A percentile compares a stretch with the other conserved stretches of the same genome.
Conservation (phyloP, 2,888 invertebrate genomes). For the Meganola albula region DNA sequence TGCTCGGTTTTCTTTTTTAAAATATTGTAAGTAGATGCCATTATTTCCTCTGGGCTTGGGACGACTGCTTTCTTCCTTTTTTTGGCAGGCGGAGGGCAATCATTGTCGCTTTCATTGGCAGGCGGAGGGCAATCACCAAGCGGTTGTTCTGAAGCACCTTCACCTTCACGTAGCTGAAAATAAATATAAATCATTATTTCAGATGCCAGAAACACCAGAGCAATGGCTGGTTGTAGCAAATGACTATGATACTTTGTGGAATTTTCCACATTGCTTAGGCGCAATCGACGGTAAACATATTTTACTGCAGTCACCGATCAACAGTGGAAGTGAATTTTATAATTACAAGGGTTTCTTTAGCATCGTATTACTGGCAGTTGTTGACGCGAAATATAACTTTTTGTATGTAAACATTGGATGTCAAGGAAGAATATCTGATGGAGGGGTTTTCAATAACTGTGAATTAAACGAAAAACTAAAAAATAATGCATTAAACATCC, state of each 20-base stretch:
- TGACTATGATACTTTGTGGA: not conserved
- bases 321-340: conserved; percentile 16
- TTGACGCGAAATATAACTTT: conserved; percentile 19
- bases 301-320: conserved; percentile 7
- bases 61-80: conserved; percentile 14
- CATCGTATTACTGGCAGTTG: conserved; percentile 17
- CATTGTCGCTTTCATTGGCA: conserved; percentile 9
- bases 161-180: conserved; percentile 9
- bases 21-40: conserved; percentile 12
- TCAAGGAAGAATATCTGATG: conserved; percentile 26
- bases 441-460: conserved; percentile 16
- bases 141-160: conserved; percentile 10
- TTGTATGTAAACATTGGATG: conserved; percentile 19
- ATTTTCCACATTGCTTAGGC: not conserved
- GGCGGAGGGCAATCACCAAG: conserved; percentile 9
- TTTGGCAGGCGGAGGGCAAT: conserved; percentile 9
- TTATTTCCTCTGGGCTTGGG: conserved; percentile 16
- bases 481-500: conserved; percentile 1
- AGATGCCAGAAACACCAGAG: not conserved
- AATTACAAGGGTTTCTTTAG: conserved; percentile 20
- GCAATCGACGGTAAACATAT: conserved; percentile 12
- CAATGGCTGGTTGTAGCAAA: too few relatives aligned
- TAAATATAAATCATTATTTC: conserved; percentile 3
- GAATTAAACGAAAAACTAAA: conserved; percentile 3
- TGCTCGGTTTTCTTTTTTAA: conserved; percentile 17